Evolutionary conservation across 2,113 vertebrate genomes (phyloP).

Genomic region (Lepisosteus oculatus): DNA sequence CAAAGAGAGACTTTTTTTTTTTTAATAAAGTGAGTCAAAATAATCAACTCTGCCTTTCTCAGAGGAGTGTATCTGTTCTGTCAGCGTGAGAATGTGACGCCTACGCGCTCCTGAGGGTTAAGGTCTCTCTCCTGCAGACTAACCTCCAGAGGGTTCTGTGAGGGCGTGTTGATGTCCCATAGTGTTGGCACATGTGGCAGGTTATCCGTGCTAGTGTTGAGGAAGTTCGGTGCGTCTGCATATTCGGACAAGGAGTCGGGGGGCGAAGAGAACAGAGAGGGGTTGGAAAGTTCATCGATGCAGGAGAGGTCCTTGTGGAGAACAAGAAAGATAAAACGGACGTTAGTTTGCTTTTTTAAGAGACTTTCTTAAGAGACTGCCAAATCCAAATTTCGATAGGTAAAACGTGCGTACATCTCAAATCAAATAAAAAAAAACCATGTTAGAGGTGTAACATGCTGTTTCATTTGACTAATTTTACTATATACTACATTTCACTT

Average conservation of each 20-base stretch:
- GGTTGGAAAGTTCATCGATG: slow-evolving; percentile 82
- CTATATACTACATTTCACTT: too few relatives aligned
- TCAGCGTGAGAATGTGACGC: too few relatives aligned
- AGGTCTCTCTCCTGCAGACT: not conserved
- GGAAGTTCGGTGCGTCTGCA: slow-evolving; percentile 72
- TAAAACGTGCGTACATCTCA: too few relatives aligned
- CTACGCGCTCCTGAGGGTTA: not conserved
- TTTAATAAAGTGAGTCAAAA: too few relatives aligned
- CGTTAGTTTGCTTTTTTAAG: not conserved
- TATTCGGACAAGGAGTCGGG: slow-evolving; percentile 88
- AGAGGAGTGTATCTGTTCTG: too few relatives aligned
- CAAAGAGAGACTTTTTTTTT: too few relatives aligned
- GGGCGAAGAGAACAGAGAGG: slow-evolving; percentile 87
- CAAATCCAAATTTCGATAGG: too few relatives aligned
- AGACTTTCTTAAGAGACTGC: too few relatives aligned
- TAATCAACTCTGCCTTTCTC: too few relatives aligned
- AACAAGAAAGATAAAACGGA: slow-evolving; percentile 1
- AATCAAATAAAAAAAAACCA: too few relatives aligned
- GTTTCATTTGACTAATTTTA: too few relatives aligned
- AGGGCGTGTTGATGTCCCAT: slow-evolving; percentile 82
- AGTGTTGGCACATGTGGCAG: slow-evolving; percentile 81
- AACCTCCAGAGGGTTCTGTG: slow-evolving; percentile 76
- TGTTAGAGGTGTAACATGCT: too few relatives aligned
- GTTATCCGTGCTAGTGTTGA: slow-evolving; percentile 57
- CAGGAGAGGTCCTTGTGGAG: slow-evolving; percentile 78